Evolutionary conservation across 2,797 vertebrate species (phyloP).

Genomic region (Trichosurus vulpecula): DNA sequence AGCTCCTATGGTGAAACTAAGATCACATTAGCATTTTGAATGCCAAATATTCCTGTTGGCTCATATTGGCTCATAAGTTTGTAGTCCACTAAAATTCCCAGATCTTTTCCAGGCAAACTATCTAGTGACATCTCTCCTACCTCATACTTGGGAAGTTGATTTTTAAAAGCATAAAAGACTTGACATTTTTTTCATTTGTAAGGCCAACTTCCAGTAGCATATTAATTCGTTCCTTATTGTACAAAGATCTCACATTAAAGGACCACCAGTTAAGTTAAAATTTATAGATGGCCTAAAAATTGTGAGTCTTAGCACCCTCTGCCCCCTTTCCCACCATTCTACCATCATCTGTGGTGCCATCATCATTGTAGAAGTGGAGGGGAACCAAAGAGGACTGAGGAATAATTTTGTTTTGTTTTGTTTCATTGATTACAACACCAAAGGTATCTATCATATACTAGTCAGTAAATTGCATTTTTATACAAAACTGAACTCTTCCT

Average conservation of each 20-base stretch:
- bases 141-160: too few relatives aligned
- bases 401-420: not conserved
- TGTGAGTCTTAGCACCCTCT: too few relatives aligned
- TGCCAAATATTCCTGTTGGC: not conserved
- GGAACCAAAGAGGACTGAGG: not conserved
- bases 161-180: too few relatives aligned
- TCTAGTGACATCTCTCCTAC: too few relatives aligned
- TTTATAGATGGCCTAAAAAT: not conserved
- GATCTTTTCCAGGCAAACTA: not conserved
- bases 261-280: not conserved
- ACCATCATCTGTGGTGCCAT: not conserved
- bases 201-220: too few relatives aligned
- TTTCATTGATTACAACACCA: not conserved
- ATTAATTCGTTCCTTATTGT: too few relatives aligned
- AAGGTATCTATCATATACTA: not conserved
- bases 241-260: not conserved
- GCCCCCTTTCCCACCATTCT: not conserved
- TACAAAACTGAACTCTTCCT: not conserved
- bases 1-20: not conserved
- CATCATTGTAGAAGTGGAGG: not conserved
- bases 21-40: not conserved
- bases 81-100: not conserved
- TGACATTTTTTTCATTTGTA: too few relatives aligned
- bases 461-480: not conserved
- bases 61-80: not conserved